These are phyloP conservation scores for Myotis yumanensis DNA, from an alignment of 2,113 vertebrate species.

Conservation along the genomic window DNA sequence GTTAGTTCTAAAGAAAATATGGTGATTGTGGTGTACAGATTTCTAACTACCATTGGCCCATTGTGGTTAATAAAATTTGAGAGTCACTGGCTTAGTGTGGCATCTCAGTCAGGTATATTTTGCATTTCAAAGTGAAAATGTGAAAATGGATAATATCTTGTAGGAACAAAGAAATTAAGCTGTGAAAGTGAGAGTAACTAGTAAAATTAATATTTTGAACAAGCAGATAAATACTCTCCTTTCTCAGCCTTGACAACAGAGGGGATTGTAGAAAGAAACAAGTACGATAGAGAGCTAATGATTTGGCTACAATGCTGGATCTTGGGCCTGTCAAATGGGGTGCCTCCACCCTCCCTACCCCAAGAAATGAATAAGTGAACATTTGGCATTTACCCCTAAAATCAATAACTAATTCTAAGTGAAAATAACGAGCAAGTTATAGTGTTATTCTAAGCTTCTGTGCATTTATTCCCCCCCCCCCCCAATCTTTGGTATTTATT, in stretches of 20 bases:
- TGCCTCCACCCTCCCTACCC: neutral
- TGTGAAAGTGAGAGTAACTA: neutral
- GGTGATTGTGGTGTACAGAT: neutral
- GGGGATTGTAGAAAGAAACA: neutral
- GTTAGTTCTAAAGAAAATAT: neutral
- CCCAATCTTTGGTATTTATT: neutral
- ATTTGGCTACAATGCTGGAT: neutral
- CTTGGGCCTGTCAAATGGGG: neutral
- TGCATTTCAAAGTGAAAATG: neutral
- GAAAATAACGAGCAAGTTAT: neutral
- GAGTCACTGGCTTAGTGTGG: neutral
- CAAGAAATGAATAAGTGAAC: neutral
- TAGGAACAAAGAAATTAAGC: neutral
- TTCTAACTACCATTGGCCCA: neutral
- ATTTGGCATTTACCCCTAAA: neutral
- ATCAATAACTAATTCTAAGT: neutral
- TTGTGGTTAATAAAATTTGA: neutral
- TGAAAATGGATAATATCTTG: neutral
- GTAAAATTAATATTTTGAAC: conserved; percentile 11
- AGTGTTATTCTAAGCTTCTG: neutral
- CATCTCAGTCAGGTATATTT: neutral
- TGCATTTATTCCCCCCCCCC: neutral
- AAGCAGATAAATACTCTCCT: neutral
- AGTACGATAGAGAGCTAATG: neutral
- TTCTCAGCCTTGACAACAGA: neutral